Base-by-base conservation (phyloP, 2,113 vertebrate genomes). In the Microcebus ravelobensis region DNA sequence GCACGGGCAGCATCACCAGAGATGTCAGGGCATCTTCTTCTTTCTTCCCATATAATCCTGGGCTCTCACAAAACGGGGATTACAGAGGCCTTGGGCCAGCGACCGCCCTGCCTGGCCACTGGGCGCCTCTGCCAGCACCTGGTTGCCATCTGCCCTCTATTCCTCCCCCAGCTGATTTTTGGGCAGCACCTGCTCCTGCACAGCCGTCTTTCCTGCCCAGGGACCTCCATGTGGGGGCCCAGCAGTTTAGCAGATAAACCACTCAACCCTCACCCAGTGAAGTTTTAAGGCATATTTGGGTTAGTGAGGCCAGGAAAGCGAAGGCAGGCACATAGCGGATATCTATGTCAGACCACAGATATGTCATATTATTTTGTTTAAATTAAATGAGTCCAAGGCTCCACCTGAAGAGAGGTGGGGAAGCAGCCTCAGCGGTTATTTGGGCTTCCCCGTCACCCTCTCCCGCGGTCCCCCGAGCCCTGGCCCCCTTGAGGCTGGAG, bases 11-110 rank as follows among this genome's bases (percentile, higher is more conserved):
- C 92, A 76, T 91, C 91, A 39, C 68, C 92, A 94, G 95, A 77
- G 34, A 89, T 17, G 59, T 85, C 63, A 36, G 92, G 50, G 76
- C 79, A 90, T 85, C 90, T 57, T 95, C 67, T 20, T 88, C 65
- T 82, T 95, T 94, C 87, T 97, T 94, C 42, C n/a, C 68, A 59
- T 95, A 67, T 96, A 73, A 97, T 91, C 92, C 88, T n/a, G 68
- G 80, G 36, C 88, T 95, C 91, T n/a, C 85, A 95, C 74, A 93
- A 91, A 92, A 74, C 4, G 23, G 67, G 59, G 73, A 91, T 97
- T 90, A 95, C 11, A 79, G 81, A 77, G 21, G 76, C 65, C 71
- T 90, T 81, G 36, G 87, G 67, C 73, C 79, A 55, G 90, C 0
- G 1, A 36, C 36, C 5, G 20, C 59, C 39, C 20, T 21, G 55